Evolutionary conservation across 2,797 vertebrate species (phyloP).

Genomic region (Ataeniobius toweri): DNA sequence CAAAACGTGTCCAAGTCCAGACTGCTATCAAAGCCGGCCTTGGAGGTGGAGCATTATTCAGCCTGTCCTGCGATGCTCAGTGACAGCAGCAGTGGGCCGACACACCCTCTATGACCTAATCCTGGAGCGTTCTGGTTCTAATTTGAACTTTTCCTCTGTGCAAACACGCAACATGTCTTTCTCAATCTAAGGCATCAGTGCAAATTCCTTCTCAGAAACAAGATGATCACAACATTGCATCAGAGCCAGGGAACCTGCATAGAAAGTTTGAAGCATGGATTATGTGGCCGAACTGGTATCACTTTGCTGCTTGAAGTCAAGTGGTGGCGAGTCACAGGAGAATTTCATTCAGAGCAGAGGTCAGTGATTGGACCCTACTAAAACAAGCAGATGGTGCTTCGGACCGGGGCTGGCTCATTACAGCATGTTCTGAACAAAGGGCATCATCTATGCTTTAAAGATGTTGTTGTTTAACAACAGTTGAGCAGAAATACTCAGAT

Average conservation of each 20-base stretch:
- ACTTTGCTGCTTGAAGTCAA: neutral
- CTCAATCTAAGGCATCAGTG: neutral
- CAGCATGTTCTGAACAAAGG: constrained; percentile 19
- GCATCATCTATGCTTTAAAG: neutral
- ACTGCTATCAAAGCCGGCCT: neutral
- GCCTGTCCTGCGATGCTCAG: neutral
- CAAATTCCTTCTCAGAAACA: constrained; percentile 35
- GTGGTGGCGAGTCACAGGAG: neutral
- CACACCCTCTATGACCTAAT: constrained; percentile 50
- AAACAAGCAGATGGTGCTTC: neutral
- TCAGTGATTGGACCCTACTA: too few species aligned
- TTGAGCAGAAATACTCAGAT: neutral
- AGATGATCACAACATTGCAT: too few species aligned
- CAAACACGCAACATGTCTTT: constrained; percentile 35
- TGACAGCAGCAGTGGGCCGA: constrained; percentile 11
- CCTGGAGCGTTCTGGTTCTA: constrained; percentile 51
- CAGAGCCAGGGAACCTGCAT: neutral
- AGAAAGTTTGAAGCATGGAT: neutral
- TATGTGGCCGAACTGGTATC: too few species aligned
- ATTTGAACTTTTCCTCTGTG: constrained; percentile 48
- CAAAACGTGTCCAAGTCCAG: neutral
- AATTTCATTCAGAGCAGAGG: neutral
- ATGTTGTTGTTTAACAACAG: neutral
- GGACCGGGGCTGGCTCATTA: neutral
- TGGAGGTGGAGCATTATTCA: neutral